These are phyloP conservation scores for Monopterus albus DNA, from an alignment of 2,113 vertebrate species.

Conservation along the genomic window DNA sequence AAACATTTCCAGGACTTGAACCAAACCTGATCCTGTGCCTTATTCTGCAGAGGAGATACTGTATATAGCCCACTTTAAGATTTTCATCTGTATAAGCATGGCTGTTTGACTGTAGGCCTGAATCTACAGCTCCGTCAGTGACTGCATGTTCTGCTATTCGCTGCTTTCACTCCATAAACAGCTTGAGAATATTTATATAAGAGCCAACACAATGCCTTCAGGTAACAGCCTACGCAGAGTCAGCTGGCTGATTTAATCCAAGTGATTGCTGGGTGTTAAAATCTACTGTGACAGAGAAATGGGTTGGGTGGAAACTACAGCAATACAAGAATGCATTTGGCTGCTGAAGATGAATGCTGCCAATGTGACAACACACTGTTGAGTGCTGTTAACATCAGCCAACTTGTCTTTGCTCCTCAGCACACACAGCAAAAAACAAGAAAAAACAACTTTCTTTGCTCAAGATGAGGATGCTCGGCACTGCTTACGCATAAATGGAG, in stretches of 20 bases:
- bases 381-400: slow-evolving; percentile 39
- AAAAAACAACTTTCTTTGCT: slow-evolving; percentile 1
- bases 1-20: slow-evolving; percentile 10
- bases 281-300: slow-evolving; percentile 46
- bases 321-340: slow-evolving; percentile 39
- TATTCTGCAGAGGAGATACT: slow-evolving; percentile 1
- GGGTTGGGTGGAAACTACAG: slow-evolving; percentile 41
- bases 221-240: slow-evolving; percentile 43
- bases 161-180: slow-evolving; percentile 29
- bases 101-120: slow-evolving; percentile 15
- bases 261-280: slow-evolving; percentile 47
- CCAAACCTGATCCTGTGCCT: neutral
- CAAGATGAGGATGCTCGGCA: neutral
- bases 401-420: slow-evolving; percentile 30
- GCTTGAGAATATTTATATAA: slow-evolving; percentile 16
- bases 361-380: slow-evolving; percentile 45
- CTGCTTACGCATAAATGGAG: slow-evolving; percentile 88
- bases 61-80: neutral
- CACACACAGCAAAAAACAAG: slow-evolving; percentile 9
- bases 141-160: slow-evolving; percentile 1
- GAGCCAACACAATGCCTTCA: slow-evolving; percentile 26
- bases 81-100: neutral
- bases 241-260: slow-evolving; percentile 55
- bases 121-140: slow-evolving; percentile 5
- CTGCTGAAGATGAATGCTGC: slow-evolving; percentile 40